These are phyloP conservation scores for Physella acuta DNA, from an alignment of 1,140 invertebrate genomes.

Conservation along the genomic window DNA sequence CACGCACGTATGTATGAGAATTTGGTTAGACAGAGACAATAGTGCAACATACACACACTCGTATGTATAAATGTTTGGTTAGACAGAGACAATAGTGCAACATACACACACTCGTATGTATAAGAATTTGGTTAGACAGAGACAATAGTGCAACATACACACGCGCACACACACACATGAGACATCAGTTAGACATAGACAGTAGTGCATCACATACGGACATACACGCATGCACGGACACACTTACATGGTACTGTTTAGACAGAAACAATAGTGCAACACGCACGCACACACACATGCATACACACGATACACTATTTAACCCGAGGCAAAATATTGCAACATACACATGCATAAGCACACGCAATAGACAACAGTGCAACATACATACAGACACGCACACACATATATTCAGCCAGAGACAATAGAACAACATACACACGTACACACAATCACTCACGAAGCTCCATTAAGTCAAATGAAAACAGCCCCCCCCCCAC, in stretches of 20 bases:
- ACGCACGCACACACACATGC: constrained; percentile 8
- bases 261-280: neutral
- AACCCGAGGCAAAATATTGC: neutral
- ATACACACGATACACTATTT: neutral
- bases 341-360: constrained; percentile 11
- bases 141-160: neutral
- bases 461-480: constrained; percentile 14
- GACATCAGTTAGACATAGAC: neutral
- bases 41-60: neutral
- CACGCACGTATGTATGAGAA: constrained; percentile 3
- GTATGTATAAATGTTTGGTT: neutral
- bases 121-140: neutral
- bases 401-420: constrained; percentile 9
- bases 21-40: neutral
- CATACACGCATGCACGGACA: neutral
- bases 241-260: neutral
- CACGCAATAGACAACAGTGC: neutral
- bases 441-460: constrained; percentile 24
- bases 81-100: constrained; percentile 1
- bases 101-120: constrained; percentile 5
- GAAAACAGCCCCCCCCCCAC: constrained; percentile 9
- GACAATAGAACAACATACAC: constrained; percentile 16
- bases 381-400: constrained; percentile 10
- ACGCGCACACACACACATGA: constrained; percentile 2
- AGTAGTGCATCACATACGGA: neutral